Percentiles rank a stretch among this genome's conserved stretches.
Conservation (phyloP, 2,888 invertebrate genomes). For the Noctua pronuba region DNA sequence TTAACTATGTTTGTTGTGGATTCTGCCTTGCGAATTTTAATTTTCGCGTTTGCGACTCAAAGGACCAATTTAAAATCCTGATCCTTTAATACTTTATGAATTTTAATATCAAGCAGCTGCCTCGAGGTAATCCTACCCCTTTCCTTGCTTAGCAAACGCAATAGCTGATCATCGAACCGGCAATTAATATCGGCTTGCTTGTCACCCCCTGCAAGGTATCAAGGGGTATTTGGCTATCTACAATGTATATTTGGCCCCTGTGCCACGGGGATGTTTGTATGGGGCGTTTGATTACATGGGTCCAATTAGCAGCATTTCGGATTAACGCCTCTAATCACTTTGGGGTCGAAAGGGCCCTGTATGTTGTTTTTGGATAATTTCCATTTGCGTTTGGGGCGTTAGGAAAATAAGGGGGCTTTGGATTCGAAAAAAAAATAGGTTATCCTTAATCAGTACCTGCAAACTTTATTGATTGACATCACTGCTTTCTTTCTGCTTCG, state of each 20-base stretch:
- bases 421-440: background rate
- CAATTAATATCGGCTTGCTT: slow-evolving; percentile 52
- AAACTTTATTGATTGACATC: background rate
- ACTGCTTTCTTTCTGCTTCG: background rate
- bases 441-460: background rate
- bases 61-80: slow-evolving; percentile 26
- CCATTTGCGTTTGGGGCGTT: background rate
- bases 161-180: slow-evolving; percentile 41
- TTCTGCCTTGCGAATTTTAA: background rate
- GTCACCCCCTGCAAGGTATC: slow-evolving; percentile 12
- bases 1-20: background rate
- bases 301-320: slow-evolving; percentile 52
- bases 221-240: slow-evolving; percentile 20
- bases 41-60: slow-evolving; percentile 5
- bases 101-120: slow-evolving; percentile 29
- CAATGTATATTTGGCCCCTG: slow-evolving; percentile 24
- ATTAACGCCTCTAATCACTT: slow-evolving; percentile 50
- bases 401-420: slow-evolving; percentile 13
- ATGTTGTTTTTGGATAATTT: slow-evolving; percentile 56
- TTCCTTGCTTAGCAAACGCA: slow-evolving; percentile 33
- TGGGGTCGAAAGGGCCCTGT: slow-evolving; percentile 29
- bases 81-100: slow-evolving; percentile 27
- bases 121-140: slow-evolving; percentile 24
- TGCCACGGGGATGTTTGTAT: slow-evolving; percentile 45
- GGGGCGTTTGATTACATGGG: slow-evolving; percentile 51